phyloP scores from a whole-genome alignment of 1,140 invertebrate species.

The Yoshiicerus persimilis region DNA sequence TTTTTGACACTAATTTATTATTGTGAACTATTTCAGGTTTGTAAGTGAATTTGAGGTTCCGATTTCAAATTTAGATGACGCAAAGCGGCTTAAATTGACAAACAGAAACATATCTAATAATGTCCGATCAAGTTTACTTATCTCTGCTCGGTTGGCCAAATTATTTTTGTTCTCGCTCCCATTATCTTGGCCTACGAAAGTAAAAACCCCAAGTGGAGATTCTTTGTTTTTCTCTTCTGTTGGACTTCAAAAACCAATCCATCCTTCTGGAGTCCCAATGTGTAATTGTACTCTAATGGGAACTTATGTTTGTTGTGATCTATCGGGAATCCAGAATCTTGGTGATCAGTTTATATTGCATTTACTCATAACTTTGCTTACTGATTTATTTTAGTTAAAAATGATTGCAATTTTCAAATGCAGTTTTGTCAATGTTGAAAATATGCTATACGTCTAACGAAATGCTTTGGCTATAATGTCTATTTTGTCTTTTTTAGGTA shows the following conservation, averaged over 20 bases:
- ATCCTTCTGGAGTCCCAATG: too few relatives aligned
- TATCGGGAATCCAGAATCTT: background rate
- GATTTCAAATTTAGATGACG: background rate
- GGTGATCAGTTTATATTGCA: too few relatives aligned
- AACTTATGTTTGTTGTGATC: background rate
- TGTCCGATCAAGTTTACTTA: background rate
- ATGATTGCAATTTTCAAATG: too few relatives aligned
- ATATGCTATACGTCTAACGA: too few relatives aligned
- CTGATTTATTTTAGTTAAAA: too few relatives aligned
- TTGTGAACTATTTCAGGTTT: background rate
- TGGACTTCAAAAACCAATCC: too few relatives aligned
- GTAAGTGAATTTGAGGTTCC: background rate
- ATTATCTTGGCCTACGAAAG: background rate
- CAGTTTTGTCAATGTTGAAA: too few relatives aligned
- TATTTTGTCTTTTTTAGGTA: background rate
- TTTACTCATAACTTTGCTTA: too few relatives aligned
- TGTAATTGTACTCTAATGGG: background rate
- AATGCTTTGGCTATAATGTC: background rate
- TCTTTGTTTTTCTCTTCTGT: background rate
- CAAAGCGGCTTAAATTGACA: background rate
- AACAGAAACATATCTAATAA: background rate
- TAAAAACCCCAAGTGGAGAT: background rate
- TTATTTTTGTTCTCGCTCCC: background rate
- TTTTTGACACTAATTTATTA: too few relatives aligned
- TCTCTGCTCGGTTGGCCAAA: background rate